Evolutionary conservation across 2,888 invertebrate species (phyloP).

Genomic region (Leptinotarsa tumamoca): DNA sequence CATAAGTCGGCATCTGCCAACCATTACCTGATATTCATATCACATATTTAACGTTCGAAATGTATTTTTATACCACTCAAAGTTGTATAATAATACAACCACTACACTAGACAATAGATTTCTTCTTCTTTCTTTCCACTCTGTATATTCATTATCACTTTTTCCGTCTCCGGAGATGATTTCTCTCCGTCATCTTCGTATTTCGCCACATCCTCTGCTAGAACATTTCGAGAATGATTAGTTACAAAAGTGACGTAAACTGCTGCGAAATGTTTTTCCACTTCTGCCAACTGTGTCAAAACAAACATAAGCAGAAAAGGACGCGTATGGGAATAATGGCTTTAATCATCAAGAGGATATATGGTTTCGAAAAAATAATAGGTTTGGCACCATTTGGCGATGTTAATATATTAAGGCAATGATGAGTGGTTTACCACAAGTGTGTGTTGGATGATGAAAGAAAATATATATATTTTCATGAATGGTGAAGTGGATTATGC

Average conservation of each 20-base stretch:
- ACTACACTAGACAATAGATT: no score
- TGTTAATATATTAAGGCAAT: slow-evolving; percentile 5
- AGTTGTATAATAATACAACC: no score
- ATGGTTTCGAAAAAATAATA: slow-evolving; percentile 30
- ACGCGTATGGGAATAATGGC: slow-evolving; percentile 49
- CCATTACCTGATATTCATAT: no score
- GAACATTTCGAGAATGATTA: slow-evolving; percentile 50
- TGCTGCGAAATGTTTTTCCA: slow-evolving; percentile 53
- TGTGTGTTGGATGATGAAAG: no score
- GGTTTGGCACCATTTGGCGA: neutral
- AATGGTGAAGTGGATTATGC: no score
- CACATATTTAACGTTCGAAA: no score
- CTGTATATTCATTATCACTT: neutral
- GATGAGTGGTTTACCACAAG: neutral
- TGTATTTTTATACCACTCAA: no score
- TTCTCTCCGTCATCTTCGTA: neutral
- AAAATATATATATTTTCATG: no score
- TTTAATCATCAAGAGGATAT: slow-evolving; percentile 40
- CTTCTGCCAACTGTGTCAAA: slow-evolving; percentile 54
- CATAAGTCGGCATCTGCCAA: no score
- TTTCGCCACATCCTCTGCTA: slow-evolving; percentile 18
- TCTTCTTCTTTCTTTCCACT: no score
- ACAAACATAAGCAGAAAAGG: slow-evolving; percentile 46
- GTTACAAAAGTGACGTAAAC: slow-evolving; percentile 53
- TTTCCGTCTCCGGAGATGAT: neutral